A percentile compares a stretch with the other conserved stretches of the same genome.
phyloP scores from a whole-genome alignment of 2,113 vertebrate genomes.

The Baryphthengus martii region DNA sequence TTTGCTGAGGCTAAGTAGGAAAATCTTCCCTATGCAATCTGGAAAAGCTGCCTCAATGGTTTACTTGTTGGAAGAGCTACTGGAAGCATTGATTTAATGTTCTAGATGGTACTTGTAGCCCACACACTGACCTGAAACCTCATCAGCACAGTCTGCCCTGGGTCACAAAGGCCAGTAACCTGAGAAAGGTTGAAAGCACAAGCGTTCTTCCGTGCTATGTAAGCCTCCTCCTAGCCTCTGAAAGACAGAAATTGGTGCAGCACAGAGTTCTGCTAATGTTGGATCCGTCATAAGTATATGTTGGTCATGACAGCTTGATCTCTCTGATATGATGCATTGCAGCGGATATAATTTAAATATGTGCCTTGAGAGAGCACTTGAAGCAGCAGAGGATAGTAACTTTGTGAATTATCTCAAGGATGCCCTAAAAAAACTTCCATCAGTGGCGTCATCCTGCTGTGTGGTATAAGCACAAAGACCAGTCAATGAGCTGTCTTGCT shows the following conservation, averaged over 20 bases:
- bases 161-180: neutral
- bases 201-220: rapidly evolving
- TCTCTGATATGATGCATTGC: neutral
- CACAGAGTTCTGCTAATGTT: neutral
- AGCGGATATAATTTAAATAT: neutral
- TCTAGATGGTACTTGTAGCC: neutral
- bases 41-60: neutral
- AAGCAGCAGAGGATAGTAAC: neutral
- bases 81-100: neutral
- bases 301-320: neutral
- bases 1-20: neutral
- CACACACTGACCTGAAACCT: neutral
- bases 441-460: neutral
- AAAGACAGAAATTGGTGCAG: neutral
- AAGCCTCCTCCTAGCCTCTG: neutral
- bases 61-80: neutral
- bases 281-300: neutral
- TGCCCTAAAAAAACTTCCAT: neutral
- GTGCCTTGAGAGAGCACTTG: neutral
- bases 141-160: neutral
- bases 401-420: neutral
- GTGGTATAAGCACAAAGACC: neutral
- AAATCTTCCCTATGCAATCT: neutral
- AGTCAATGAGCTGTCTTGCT: neutral
- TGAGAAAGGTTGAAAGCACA: neutral